Conservation (phyloP, 2,797 vertebrate genomes). For the Xenentodon cancila region DNA sequence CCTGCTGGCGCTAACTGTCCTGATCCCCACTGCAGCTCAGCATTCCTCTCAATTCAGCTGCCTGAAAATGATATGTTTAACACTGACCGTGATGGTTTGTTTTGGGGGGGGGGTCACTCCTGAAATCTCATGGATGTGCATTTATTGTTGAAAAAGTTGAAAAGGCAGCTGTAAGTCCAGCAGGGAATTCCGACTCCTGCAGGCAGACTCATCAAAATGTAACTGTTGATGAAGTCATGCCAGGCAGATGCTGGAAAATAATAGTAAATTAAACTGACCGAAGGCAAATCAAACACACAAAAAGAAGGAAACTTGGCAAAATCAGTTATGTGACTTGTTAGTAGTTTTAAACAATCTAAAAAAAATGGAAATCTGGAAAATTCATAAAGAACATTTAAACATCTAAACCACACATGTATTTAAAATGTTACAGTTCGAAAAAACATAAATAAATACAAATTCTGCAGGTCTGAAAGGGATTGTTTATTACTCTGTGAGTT, state of each 20-base stretch:
- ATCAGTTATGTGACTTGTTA: neutral
- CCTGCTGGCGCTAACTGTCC: too few relatives aligned
- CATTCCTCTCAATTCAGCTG: neutral
- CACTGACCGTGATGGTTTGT: neutral
- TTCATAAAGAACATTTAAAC: too few relatives aligned
- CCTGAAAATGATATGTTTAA: neutral
- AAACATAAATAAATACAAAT: too few relatives aligned
- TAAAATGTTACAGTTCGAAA: too few relatives aligned
- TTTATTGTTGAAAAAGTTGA: neutral
- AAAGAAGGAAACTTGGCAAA: neutral
- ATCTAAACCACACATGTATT: too few relatives aligned
- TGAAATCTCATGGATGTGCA: neutral
- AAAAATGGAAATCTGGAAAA: too few relatives aligned
- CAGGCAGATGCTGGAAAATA: neutral
- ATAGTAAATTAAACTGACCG: neutral
- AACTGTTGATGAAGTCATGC: neutral
- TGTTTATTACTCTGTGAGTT: too few relatives aligned
- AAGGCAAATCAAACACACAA: neutral
- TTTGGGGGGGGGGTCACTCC: neutral
- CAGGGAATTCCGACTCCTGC: neutral
- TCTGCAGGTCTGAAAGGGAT: too few relatives aligned
- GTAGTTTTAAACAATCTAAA: too few relatives aligned
- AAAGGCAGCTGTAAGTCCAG: neutral
- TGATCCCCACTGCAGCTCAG: neutral
- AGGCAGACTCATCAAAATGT: neutral